A percentile compares a stretch with the other conserved stretches of the same genome.
phyloP scores from a whole-genome alignment of 2,113 vertebrate genomes.

The Dendropsophus ebraccatus region DNA sequence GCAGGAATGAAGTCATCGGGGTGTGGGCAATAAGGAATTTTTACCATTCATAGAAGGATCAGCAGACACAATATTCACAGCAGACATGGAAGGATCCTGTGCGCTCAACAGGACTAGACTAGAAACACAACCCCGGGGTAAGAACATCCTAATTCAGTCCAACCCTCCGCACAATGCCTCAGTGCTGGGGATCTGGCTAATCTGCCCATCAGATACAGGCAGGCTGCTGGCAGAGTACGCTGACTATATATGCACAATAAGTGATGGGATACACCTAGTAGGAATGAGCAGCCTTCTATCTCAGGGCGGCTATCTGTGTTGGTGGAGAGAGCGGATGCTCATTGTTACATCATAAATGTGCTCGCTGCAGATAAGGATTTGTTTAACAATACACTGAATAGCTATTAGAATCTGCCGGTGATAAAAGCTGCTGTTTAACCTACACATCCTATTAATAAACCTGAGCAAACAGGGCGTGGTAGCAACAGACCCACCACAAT shows the following conservation, averaged over 20 bases:
- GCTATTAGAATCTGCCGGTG: not conserved
- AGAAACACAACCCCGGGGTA: conserved; percentile 28
- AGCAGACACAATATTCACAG: conserved; percentile 33
- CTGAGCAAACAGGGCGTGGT: conserved; percentile 33
- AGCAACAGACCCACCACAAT: conserved; percentile 5
- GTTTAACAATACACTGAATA: conserved; percentile 50
- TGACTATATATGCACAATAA: conserved; percentile 10
- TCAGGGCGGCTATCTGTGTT: conserved; percentile 43
- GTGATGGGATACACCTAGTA: not conserved
- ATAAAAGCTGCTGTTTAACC: conserved; percentile 35
- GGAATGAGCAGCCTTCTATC: conserved; percentile 6
- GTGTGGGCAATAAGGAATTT: conserved; percentile 42
- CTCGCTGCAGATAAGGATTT: conserved; percentile 46
- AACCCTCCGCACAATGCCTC: conserved; percentile 15
- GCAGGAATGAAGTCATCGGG: conserved; percentile 44
- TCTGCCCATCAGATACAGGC: not conserved
- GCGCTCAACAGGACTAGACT: conserved; percentile 42
- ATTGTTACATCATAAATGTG: conserved; percentile 56
- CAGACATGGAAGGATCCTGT: conserved; percentile 28
- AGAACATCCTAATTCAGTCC: conserved; percentile 32
- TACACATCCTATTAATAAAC: conserved; percentile 33
- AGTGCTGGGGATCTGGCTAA: not conserved
- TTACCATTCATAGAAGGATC: conserved; percentile 52
- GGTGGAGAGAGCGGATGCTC: conserved; percentile 43
- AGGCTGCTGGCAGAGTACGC: not conserved